Base-by-base conservation (phyloP, 2,113 vertebrate genomes). In the Meleagris gallopavo region DNA sequence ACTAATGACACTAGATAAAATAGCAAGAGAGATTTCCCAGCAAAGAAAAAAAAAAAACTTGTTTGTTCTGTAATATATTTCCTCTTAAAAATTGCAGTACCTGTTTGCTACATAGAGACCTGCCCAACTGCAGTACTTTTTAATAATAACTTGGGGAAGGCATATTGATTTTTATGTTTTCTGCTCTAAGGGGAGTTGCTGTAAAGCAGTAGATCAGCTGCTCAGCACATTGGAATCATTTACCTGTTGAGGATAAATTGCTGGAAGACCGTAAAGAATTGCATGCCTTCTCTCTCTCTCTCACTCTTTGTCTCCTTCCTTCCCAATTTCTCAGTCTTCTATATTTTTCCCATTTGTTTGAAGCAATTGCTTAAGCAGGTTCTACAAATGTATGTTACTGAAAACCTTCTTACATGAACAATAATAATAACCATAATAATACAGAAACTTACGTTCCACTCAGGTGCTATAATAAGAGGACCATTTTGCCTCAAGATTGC, bases 141-240 rank as follows among this genome's bases (percentile, higher is more conserved):
- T 58, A 90, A 81, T 58, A 90, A 81, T 77, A 94, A 64, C 66
- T 86, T 89, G 74, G 29, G 48, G 57, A 95, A 83, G 50, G 54
- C 29, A 72, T 72, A 93, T 19, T 65, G 86, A 94, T 93, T 96
- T 97, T 70, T 83, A 83, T 75, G 52, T 60, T 86, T 81, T 75
- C 76, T 84, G 50, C 74, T 81, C 57, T 52, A 85, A 84, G 4
- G 2, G 0, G 60, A 86, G 13, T 32, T 11, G 7, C 30, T 24
- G 5, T 11, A 57, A 90, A 90, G 40, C 32, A 40, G 21, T 38
- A 38, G 32, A 46, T 95, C 2, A 58, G 62, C 67, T 94, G 9
- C 45, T 83, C 64, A 80, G 55, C 61, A 21, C 43, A 32, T 1
- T 14, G 73, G 52, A 95, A 58, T 57, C 27, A 72, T 95, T 89